Evolutionary conservation across 1,140 invertebrate species (phyloP), one percentile per base, ranked within the genome.

Genomic region (Eurosta solidaginis): DNA sequence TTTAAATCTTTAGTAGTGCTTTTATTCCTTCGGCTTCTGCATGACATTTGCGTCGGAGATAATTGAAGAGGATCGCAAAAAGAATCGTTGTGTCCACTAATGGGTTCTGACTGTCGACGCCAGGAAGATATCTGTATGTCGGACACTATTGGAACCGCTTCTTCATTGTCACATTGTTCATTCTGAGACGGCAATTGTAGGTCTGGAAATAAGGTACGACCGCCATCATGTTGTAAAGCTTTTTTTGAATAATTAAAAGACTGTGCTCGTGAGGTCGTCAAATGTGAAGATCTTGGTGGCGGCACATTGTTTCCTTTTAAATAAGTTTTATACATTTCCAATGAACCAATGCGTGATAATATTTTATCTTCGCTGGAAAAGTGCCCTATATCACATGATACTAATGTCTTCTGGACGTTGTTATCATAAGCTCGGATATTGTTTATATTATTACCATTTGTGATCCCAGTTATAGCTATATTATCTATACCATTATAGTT

Each of bases 221-320:
- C 81, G 10, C 68, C 63, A 27, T 50, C 77, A 27, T 78, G 44
- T 0, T 22, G n/a, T 20, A 25, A 25, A 10, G 79, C 14, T 77
- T 78, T 45, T 20, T 47, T 17, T 45, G n/a, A 44, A 12, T 73
- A 4, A 44, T 44, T 6, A 80, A 79, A 77, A 22, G 86, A 83
- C 63, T 89, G 89, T 12, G 90, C 81, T 78, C 89, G 89, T 1
- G 88, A 87, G 9, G 88, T 87, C 52, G 90, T 85, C n/a, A 90
- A 80, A 81, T 90, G 90, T 1, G 90, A 90, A 1, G 90, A 89
- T 52, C 89, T 89, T 17, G 89, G 85, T 4, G 89, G 89, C 42
- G 89, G 89, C 77, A 89, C 42, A 63, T 84, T 82, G n/a, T n/a
- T 74, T 17, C 40, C 77, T 45, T 79, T 82, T 5, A 1, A 22